phyloP scores from a whole-genome alignment of 1,140 invertebrate genomes.

The Microplitis demolitor region DNA sequence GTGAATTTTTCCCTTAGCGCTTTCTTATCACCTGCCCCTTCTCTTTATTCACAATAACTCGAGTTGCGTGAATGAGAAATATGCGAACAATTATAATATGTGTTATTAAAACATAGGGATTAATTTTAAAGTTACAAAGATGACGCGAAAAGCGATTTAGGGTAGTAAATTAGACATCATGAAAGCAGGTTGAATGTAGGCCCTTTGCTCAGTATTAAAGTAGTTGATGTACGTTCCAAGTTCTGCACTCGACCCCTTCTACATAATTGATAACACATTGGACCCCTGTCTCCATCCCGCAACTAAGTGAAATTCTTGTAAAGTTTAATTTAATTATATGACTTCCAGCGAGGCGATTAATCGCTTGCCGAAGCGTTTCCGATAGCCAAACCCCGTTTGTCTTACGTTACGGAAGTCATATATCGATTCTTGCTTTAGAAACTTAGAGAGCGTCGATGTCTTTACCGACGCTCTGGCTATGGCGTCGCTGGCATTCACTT shows the following conservation, averaged over 20 bases:
- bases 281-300: conserved; percentile 31
- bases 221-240: neutral
- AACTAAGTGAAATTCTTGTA: conserved; percentile 50
- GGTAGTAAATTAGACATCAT: too few species aligned
- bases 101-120: too few species aligned
- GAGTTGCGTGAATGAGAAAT: too few species aligned
- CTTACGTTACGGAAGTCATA: conserved; percentile 19
- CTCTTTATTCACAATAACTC: too few species aligned
- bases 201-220: too few species aligned
- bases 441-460: conserved; percentile 8
- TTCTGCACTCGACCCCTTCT: neutral
- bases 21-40: too few species aligned
- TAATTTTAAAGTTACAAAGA: too few species aligned
- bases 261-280: conserved; percentile 46
- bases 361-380: conserved; percentile 32
- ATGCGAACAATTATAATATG: too few species aligned
- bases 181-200: too few species aligned
- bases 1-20: too few species aligned
- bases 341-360: conserved; percentile 40
- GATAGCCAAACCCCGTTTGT: conserved; percentile 27
- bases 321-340: conserved; percentile 52
- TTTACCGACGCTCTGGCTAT: neutral
- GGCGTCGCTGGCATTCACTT: neutral
- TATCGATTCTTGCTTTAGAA: conserved; percentile 22
- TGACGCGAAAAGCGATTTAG: too few species aligned